Base-by-base conservation (phyloP, 2,113 vertebrate genomes). In the Corvus moneduloides region DNA sequence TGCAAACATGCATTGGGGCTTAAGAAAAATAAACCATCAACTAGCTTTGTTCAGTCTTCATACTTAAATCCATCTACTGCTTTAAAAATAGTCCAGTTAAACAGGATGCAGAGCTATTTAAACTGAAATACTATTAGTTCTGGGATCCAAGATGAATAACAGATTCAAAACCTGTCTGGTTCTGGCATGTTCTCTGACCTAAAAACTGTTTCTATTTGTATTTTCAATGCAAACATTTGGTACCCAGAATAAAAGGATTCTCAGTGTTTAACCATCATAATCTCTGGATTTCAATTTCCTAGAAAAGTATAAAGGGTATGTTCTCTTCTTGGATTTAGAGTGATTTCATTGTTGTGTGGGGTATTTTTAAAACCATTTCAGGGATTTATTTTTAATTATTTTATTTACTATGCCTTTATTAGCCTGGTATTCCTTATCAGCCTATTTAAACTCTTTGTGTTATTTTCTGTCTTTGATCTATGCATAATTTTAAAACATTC, bases 221-320 rank as follows among this genome's bases (percentile, higher is more conserved):
- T 55, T 94, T 59, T 92, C 63, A 90, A 32, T n/a, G 62, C 51
- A 96, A 98, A 90, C 6, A 4, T 61, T 79, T 95, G 75, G 35
- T 69, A 64, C 46, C 5, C n/a, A 84, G 55, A 87, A 89, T 95
- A 81, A 95, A 95, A 30, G 15, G 20, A 85, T 64, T 76, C 44
- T 26, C 2, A 1, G 1, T 51, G 21, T 84, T 97, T 93, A 88
- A 67, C 71, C 73, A 90, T 39, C 33, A 43, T 12, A 9, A 41
- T 55, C 48, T 84, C 84, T 90, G 61, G 44, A 89, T 97, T 96
- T 97, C 76, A 78, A 13, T 84, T 96, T 85, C 58, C n/a, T 6
- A 44, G 10, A 68, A 48, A 35, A 19, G 1, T 18, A 44, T 4
- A 80, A 68, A 73, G 2, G 2, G 0, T 2, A 16, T 12, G 5